These are phyloP conservation scores for Eumacrocentrus americanus DNA, from an alignment of 2,888 invertebrate genomes.

Conservation along the genomic window DNA sequence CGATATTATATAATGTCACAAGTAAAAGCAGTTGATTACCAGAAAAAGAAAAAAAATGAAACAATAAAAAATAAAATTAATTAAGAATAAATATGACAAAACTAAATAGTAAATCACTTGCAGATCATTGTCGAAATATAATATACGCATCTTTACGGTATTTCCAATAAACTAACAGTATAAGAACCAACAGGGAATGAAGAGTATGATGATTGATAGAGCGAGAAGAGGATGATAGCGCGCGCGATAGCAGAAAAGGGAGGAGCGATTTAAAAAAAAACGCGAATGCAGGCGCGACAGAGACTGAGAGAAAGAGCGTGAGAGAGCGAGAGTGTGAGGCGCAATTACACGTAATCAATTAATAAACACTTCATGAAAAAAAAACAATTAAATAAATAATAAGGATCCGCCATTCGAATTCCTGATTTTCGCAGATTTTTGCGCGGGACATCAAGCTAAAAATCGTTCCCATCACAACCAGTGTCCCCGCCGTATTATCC, in stretches of 20 bases:
- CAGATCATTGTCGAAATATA: slow-evolving; percentile 37
- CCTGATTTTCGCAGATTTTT: slow-evolving; percentile 57
- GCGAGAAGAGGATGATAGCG: slow-evolving; percentile 34
- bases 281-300: slow-evolving; percentile 32
- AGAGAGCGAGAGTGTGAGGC: slow-evolving; percentile 30
- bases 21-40: slow-evolving; percentile 2
- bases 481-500: not conserved
- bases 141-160: slow-evolving; percentile 35
- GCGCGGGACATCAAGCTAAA: slow-evolving; percentile 48
- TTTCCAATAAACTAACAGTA: slow-evolving; percentile 35
- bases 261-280: slow-evolving; percentile 32
- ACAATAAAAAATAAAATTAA: slow-evolving; percentile 19
- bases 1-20: slow-evolving; percentile 20
- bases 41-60: slow-evolving; percentile 22
- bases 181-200: slow-evolving; percentile 4
- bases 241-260: slow-evolving; percentile 35
- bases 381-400: slow-evolving; percentile 29
- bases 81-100: slow-evolving; percentile 20
- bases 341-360: slow-evolving; percentile 35
- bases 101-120: slow-evolving; percentile 31
- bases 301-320: slow-evolving; percentile 27
- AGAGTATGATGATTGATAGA: slow-evolving; percentile 26
- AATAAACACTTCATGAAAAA: slow-evolving; percentile 19
- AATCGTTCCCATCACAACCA: not conserved
- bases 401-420: slow-evolving; percentile 45